Evolutionary conservation across 2,113 vertebrate species (phyloP).

Genomic region (Zosterops japonicus): DNA sequence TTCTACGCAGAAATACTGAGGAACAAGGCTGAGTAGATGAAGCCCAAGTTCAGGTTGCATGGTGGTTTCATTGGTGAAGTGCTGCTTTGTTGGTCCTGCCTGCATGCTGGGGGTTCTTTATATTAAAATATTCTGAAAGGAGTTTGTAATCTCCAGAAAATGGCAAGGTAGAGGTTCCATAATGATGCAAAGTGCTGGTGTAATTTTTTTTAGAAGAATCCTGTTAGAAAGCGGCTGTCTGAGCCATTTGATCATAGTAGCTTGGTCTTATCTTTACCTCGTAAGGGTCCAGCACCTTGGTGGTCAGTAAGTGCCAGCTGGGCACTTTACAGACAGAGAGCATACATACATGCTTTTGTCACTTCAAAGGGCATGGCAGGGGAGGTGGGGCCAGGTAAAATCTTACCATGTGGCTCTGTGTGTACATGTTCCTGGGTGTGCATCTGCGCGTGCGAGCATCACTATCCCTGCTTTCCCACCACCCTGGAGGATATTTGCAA

Average conservation of each 20-base stretch:
- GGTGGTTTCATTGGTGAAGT: background rate
- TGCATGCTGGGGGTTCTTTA: background rate
- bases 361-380: background rate
- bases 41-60: background rate
- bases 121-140: background rate
- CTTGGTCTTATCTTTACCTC: background rate
- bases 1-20: background rate
- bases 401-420: background rate
- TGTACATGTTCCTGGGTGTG: rapidly evolving
- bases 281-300: background rate
- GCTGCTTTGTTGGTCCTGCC: background rate
- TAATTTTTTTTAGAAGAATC: background rate
- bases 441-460: rapidly evolving
- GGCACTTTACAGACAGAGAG: background rate
- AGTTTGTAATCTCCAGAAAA: background rate
- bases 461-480: background rate
- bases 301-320: background rate
- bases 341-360: background rate
- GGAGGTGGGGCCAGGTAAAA: background rate
- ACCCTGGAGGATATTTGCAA: rapidly evolving
- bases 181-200: background rate
- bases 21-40: background rate
- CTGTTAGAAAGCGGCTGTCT: background rate
- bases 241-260: background rate
- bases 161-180: background rate